A percentile compares a stretch with the other conserved stretches of the same genome.
Conservation (phyloP, 2,797 vertebrate genomes). For the Acridotheres tristis region DNA sequence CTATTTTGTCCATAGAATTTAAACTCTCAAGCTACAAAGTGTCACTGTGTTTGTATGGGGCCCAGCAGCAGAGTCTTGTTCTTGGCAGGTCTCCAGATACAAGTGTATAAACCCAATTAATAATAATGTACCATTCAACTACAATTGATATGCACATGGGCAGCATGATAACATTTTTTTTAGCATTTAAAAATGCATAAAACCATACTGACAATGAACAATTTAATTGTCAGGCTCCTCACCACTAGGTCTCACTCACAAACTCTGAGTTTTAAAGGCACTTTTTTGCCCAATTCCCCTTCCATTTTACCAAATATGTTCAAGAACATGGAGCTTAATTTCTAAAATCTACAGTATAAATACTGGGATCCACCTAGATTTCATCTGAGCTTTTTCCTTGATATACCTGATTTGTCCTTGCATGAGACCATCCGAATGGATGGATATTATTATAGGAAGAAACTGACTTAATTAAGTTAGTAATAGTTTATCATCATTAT, state of each 20-base stretch:
- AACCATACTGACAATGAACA: not conserved
- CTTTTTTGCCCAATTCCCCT: not conserved
- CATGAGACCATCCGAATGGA: not conserved
- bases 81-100: not conserved
- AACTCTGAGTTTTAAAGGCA: not conserved
- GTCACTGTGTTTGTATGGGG: not conserved
- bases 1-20: not conserved
- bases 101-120: not conserved
- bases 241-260: not conserved
- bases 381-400: not conserved
- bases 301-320: not conserved
- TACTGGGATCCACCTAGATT: not conserved
- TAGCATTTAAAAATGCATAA: not conserved
- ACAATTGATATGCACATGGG: not conserved
- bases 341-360: not conserved
- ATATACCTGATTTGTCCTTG: not conserved
- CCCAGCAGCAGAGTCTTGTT: not conserved
- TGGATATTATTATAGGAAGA: not conserved
- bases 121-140: not conserved
- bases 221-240: not conserved
- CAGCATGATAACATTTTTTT: not conserved
- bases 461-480: not conserved
- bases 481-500: not conserved
- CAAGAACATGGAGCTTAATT: not conserved
- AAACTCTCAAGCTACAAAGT: not conserved